phyloP scores from a whole-genome alignment of 2,113 vertebrate species.

The Xenopus tropicalis region DNA sequence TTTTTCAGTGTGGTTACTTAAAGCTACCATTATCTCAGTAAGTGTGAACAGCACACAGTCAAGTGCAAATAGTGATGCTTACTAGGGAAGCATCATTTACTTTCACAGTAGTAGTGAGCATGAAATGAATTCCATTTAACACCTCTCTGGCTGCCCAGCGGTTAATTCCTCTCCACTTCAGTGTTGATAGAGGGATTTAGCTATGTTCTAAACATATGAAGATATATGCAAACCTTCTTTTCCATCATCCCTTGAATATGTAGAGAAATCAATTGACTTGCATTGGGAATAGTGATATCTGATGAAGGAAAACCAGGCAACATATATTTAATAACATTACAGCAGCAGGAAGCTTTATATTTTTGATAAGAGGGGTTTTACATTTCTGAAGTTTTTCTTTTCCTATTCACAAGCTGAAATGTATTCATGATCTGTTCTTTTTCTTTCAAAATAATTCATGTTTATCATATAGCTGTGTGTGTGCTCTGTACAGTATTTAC shows the following conservation, averaged over 20 bases:
- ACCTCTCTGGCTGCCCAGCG: not conserved
- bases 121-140: not conserved
- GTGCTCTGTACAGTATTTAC: too few species aligned
- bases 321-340: too few species aligned
- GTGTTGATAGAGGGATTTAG: not conserved
- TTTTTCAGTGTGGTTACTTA: conserved; percentile 6
- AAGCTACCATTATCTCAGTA: conserved; percentile 2
- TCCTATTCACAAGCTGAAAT: too few species aligned
- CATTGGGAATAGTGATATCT: not conserved
- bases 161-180: not conserved
- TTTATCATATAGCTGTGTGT: too few species aligned
- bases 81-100: not conserved
- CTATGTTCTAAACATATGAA: not conserved
- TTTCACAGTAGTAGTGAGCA: not conserved
- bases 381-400: too few species aligned
- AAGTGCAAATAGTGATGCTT: not conserved
- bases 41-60: not conserved
- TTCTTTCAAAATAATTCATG: too few species aligned
- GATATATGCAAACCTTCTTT: not conserved
- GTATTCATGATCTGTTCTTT: too few species aligned
- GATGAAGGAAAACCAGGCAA: not conserved
- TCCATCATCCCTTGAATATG: not conserved
- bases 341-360: too few species aligned
- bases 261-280: not conserved
- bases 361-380: too few species aligned